A percentile compares a stretch with the other conserved stretches of the same genome.
phyloP scores from a whole-genome alignment of 2,888 invertebrate genomes.

The Euplexia lucipara region DNA sequence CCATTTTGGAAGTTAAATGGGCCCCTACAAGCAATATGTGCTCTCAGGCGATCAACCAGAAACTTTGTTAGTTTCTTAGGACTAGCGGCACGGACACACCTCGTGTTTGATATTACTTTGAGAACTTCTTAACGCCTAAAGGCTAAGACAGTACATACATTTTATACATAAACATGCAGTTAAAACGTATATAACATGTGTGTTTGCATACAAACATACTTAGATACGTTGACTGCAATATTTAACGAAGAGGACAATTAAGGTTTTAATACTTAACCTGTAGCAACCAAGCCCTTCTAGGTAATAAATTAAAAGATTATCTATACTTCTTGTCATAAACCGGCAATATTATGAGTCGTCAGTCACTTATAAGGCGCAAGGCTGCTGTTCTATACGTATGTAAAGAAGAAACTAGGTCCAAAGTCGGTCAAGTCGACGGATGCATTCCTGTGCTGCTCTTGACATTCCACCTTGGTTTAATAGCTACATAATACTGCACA shows the following conservation, averaged over 20 bases:
- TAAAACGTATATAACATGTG: conserved; percentile 21
- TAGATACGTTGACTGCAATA: not conserved
- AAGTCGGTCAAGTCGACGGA: conserved; percentile 83
- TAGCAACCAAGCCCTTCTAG: conserved; percentile 16
- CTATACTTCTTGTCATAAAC: conserved; percentile 38
- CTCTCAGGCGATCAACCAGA: conserved; percentile 40
- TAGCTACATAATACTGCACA: conserved; percentile 55
- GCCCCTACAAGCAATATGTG: conserved; percentile 39
- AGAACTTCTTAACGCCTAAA: conserved; percentile 15
- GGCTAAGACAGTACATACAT: conserved; percentile 10
- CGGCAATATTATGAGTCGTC: conserved; percentile 43
- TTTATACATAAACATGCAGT: conserved; percentile 20
- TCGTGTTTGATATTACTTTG: conserved; percentile 39
- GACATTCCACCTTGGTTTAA: conserved; percentile 74
- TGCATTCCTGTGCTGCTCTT: conserved; percentile 78
- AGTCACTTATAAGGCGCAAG: conserved; percentile 61
- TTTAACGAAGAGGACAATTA: conserved; percentile 28
- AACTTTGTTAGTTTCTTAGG: conserved; percentile 42
- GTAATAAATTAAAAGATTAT: conserved; percentile 43
- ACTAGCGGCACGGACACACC: conserved; percentile 31
- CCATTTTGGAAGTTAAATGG: conserved; percentile 40
- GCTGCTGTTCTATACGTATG: conserved; percentile 39
- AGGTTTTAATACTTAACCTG: conserved; percentile 19
- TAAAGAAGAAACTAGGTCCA: conserved; percentile 69
- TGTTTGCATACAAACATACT: conserved; percentile 23